Base-by-base conservation (phyloP, 2,113 vertebrate genomes). In the Perccottus glenii region DNA sequence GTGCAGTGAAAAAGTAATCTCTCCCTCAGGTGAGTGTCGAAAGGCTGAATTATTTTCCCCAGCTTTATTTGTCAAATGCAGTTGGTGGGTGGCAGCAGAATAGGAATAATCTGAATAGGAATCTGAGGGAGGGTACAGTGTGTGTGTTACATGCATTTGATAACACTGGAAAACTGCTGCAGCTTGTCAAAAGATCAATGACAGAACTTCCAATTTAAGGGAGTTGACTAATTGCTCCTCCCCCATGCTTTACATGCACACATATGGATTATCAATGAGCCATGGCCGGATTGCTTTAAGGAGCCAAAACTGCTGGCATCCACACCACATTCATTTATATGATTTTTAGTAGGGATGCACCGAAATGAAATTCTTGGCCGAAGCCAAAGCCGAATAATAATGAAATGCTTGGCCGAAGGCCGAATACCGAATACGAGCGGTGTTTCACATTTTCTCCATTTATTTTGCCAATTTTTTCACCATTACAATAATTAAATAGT, bases 261-360 rank as follows among this genome's bases (percentile, higher is more conserved):
- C 67, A 15, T 71, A 75, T 77, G 68, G 61, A 67, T 72, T 60
- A 67, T 76, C 50, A 77, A 70, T 75, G 68, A 71, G 51, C 60
- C 65, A 43, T 81, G 67, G 68, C 74, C 11, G 35, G 42, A 79
- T 53, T 51, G 49, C 65, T 71, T 73, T 48, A 60, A 75, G 57
- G 61, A 78, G 33, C 53, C 43, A 35, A 61, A 42, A 50, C 78
- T 52, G 50, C 65, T 15, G 11, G 38, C 63, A 14, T 78, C 60
- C 32, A 51, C 64, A 52, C 52, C 0, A 38, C n/a, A n/a, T 16
- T 49, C 49, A 19, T 47, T 11, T 45, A 36, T 10, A 58, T n/a
- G 27, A 67, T 62, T 50, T 5, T 55, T 27, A 3, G n/a, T n/a
- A n/a, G n/a, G n/a, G n/a, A n/a, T n/a, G n/a, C n/a, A n/a, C n/a